Percentiles rank a stretch among this genome's conserved stretches.
Evolutionary conservation across 2,113 vertebrate species (phyloP).

Genomic region (Fregata magnificens): DNA sequence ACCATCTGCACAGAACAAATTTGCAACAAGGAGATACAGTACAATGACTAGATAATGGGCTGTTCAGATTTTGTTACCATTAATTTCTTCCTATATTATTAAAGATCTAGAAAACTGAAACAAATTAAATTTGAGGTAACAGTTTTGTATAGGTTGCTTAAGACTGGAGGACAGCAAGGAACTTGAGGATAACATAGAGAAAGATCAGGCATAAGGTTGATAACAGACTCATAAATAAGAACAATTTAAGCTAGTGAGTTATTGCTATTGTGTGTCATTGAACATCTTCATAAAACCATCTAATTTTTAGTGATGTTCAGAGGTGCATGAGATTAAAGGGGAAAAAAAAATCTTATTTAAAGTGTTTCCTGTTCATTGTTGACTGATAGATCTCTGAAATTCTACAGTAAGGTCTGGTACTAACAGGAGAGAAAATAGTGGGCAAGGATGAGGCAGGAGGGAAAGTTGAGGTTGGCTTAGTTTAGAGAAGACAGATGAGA

Average conservation of each 20-base stretch:
- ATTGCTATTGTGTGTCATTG: neutral
- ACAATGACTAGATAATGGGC: no score
- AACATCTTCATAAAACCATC: neutral
- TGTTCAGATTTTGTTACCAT: neutral
- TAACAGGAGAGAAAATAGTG: neutral
- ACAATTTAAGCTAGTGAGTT: neutral
- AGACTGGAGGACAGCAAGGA: neutral
- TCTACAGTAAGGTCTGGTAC: neutral
- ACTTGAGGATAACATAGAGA: neutral
- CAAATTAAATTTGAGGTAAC: neutral
- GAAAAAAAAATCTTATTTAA: neutral
- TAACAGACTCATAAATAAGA: neutral
- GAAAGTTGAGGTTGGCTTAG: neutral
- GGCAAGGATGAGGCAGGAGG: neutral
- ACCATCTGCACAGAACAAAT: neutral
- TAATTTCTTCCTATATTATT: neutral
- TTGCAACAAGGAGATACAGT: neutral
- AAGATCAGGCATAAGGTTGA: neutral
- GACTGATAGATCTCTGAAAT: neutral
- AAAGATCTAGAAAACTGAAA: neutral
- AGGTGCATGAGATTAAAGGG: neutral
- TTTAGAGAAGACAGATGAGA: neutral
- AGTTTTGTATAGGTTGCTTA: neutral
- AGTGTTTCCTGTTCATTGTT: neutral
- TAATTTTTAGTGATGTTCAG: neutral